phyloP scores from a whole-genome alignment of 2,888 invertebrate genomes.

The Siphonodentalium dalli region DNA sequence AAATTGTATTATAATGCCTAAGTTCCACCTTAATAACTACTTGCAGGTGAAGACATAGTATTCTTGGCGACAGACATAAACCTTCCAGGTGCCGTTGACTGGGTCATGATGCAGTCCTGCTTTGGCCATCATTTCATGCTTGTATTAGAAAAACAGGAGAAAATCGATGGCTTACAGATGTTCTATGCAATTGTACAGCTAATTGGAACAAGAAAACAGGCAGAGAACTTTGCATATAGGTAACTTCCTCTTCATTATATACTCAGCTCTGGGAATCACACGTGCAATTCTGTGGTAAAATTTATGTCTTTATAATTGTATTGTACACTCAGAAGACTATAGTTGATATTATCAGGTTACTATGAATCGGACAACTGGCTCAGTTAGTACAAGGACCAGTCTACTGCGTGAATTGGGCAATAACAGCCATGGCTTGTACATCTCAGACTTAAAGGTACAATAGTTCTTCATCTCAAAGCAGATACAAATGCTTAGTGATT shows the following conservation, averaged over 20 bases:
- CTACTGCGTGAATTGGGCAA: too few relatives aligned
- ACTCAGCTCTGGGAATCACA: background rate
- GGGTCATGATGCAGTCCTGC: conserved; percentile 99
- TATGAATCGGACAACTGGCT: too few relatives aligned
- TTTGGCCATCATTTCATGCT: conserved; percentile 99
- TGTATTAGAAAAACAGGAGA: conserved; percentile 88
- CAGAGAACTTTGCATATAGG: conserved; percentile 97
- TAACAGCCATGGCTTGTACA: too few relatives aligned
- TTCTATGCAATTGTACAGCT: conserved; percentile 93
- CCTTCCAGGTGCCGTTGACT: conserved; percentile 97
- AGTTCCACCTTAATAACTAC: too few relatives aligned
- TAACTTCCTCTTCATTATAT: conserved; percentile 51
- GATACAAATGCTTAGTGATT: too few relatives aligned
- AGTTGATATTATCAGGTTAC: too few relatives aligned
- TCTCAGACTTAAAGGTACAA: too few relatives aligned
- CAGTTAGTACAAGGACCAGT: too few relatives aligned
- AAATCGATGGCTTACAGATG: conserved; percentile 79
- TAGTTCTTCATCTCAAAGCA: too few relatives aligned
- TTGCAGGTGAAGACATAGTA: conserved; percentile 92
- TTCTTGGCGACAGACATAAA: conserved; percentile 99
- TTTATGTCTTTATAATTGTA: background rate
- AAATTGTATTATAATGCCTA: background rate
- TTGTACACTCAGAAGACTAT: too few relatives aligned
- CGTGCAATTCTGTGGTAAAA: background rate
- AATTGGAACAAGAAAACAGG: conserved; percentile 98